phyloP scores from a whole-genome alignment of 2,888 invertebrate genomes.

The Meandrusa payeni region DNA sequence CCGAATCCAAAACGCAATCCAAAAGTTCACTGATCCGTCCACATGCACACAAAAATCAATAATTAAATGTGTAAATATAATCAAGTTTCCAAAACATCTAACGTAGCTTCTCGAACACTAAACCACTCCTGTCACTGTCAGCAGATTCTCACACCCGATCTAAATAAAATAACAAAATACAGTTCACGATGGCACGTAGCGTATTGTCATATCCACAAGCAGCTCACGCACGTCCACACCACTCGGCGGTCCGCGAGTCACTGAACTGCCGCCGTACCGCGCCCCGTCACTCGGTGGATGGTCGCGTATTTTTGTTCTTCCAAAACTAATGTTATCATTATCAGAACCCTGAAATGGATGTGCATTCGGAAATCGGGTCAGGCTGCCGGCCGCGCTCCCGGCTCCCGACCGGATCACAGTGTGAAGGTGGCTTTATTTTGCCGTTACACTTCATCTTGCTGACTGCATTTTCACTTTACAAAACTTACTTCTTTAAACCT shows the following conservation, averaged over 20 bases:
- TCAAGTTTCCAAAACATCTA: conserved; percentile 35
- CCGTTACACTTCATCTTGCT: too few relatives aligned
- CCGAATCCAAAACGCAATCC: conserved; percentile 76
- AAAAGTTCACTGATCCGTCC: conserved; percentile 66
- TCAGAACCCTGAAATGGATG: conserved; percentile 55
- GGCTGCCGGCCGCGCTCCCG: conserved; percentile 37
- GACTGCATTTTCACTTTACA: too few relatives aligned
- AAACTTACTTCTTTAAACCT: too few relatives aligned
- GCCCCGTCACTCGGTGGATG: conserved; percentile 53
- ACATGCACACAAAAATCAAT: conserved; percentile 50
- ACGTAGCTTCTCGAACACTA: conserved; percentile 32
- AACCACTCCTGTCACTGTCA: conserved; percentile 69
- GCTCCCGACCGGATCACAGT: too few relatives aligned
- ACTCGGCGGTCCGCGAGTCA: conserved; percentile 62
- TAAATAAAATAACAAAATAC: conserved; percentile 36
- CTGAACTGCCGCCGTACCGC: conserved; percentile 58
- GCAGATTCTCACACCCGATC: conserved; percentile 49
- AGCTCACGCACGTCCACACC: conserved; percentile 44
- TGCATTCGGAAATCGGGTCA: conserved; percentile 69
- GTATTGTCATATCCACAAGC: conserved; percentile 15
- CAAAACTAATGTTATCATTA: conserved; percentile 61
- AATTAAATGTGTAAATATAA: conserved; percentile 36
- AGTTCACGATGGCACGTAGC: conserved; percentile 33
- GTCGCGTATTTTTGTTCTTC: conserved; percentile 58
- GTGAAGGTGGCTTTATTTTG: conserved; percentile 3